These are phyloP conservation scores for Miichthys miiuy DNA, from an alignment of 2,797 vertebrate genomes.

Conservation along the genomic window DNA sequence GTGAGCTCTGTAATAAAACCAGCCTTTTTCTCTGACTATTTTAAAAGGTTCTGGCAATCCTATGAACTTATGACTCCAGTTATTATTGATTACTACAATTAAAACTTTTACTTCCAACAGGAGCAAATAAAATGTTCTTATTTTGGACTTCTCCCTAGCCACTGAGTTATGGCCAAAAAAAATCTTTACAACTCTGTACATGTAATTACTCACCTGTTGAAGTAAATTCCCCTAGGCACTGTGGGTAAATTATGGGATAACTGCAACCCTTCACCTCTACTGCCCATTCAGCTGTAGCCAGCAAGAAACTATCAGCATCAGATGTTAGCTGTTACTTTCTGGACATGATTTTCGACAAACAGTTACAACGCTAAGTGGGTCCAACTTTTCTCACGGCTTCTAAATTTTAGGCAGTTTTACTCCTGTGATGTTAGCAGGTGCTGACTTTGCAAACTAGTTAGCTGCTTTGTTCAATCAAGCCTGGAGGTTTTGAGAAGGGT, in stretches of 20 bases:
- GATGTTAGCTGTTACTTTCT: constrained; percentile 48
- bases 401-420: constrained; percentile 22
- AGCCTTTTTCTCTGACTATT: not conserved
- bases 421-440: constrained; percentile 37
- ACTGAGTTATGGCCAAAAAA: constrained; percentile 16
- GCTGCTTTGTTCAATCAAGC: constrained; percentile 34
- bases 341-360: constrained; percentile 44
- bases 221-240: constrained; percentile 8
- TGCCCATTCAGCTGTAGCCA: constrained; percentile 42
- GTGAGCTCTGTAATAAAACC: constrained; percentile 10
- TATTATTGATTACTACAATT: constrained; percentile 20
- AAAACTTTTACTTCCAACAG: constrained; percentile 18
- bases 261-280: constrained; percentile 52
- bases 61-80: not conserved
- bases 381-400: constrained; percentile 37
- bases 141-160: constrained; percentile 13
- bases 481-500: constrained; percentile 31
- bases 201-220: constrained; percentile 46
- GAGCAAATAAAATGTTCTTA: constrained; percentile 8
- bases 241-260: constrained; percentile 50
- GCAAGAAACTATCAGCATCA: constrained; percentile 33
- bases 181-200: constrained; percentile 10
- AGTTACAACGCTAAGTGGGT: constrained; percentile 13
- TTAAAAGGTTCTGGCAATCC: not conserved
- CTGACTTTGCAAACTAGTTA: constrained; percentile 28